Percentiles rank a stretch among this genome's conserved stretches.
phyloP scores from a whole-genome alignment of 2,113 vertebrate genomes.

The Gila orcuttii region DNA sequence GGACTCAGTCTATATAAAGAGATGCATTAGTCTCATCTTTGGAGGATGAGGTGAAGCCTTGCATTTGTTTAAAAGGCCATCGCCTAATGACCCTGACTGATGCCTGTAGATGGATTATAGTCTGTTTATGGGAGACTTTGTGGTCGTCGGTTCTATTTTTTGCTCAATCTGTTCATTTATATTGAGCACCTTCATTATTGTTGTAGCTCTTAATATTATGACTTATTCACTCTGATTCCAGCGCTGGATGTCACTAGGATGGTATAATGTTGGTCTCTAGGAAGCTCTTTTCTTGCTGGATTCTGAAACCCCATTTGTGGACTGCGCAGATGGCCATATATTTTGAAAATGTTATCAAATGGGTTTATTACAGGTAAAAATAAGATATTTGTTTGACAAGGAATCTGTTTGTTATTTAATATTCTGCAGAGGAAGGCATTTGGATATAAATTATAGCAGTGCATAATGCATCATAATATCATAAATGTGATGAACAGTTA shows the following conservation, averaged over 20 bases:
- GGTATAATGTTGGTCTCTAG: not conserved
- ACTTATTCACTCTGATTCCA: not conserved
- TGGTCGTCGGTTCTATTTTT: not conserved
- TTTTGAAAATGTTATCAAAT: not conserved
- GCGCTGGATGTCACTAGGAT: not conserved
- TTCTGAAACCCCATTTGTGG: not conserved
- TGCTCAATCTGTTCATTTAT: conserved; percentile 4
- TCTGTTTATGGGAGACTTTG: conserved; percentile 12
- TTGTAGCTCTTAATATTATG: not conserved
- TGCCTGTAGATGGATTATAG: not conserved
- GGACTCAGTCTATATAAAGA: conserved; percentile 59
- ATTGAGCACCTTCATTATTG: not conserved
- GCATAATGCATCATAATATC: not conserved
- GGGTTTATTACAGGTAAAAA: not conserved
- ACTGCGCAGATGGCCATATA: not conserved
- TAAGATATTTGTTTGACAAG: not conserved
- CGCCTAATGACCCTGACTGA: conserved; percentile 4
- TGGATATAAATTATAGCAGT: not conserved
- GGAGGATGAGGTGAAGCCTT: not conserved
- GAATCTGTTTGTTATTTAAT: not conserved
- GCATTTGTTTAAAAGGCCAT: conserved; percentile 47
- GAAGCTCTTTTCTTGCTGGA: not conserved
- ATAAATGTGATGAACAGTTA: not conserved
- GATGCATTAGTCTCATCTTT: conserved; percentile 50
- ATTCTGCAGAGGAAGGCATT: not conserved